Base-by-base conservation (phyloP, 2,797 vertebrate genomes). In the Melanotaenia parkinsoni region DNA sequence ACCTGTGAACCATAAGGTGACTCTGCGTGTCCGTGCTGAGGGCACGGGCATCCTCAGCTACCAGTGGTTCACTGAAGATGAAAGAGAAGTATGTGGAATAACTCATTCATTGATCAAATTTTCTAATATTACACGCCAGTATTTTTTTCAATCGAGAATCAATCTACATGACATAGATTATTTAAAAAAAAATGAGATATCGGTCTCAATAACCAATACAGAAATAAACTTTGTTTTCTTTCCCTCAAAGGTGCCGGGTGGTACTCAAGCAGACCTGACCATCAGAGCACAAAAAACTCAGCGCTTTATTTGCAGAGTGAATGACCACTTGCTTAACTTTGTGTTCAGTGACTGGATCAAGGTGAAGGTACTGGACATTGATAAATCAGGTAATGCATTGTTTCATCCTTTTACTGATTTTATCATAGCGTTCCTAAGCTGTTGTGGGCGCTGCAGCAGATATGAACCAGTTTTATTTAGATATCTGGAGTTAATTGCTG, bases 331-430 rank as follows among this genome's bases (percentile, higher is more conserved):
- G 58, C 84, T n/a, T 50, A 95, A 94, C 24, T 91, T 43, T 0
- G 57, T 93, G 32, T 96, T 96, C 88, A 96, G 95, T 0, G 76
- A 94, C 0, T 97, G 96, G 96, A 95, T 94, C 40, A 96, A 95
- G 79, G 94, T 97, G 58, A 95, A 95, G 80, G 94, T 96, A 59
- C 72, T 95, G 70, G 91, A 94, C 70, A 77, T 91, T 61, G 74
- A 89, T 62, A 83, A 84, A 66, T 78, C 92, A 91, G 94, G 94
- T 95, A 88, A 79, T 18, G 51, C n/a, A 32, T 4, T 53, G 11
- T 59, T 14, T 0, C 16, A 56, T 4, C 28, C 28, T 16, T 0
- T 7, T 45, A 2, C 6, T 30, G 4, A 12, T 30, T 30, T 60
- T 16, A 9, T 37, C n/a, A 18, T 0, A 57, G 28, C 28, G 1